phyloP scores from a whole-genome alignment of 2,888 invertebrate genomes.

The Kryphioiulus occultus region DNA sequence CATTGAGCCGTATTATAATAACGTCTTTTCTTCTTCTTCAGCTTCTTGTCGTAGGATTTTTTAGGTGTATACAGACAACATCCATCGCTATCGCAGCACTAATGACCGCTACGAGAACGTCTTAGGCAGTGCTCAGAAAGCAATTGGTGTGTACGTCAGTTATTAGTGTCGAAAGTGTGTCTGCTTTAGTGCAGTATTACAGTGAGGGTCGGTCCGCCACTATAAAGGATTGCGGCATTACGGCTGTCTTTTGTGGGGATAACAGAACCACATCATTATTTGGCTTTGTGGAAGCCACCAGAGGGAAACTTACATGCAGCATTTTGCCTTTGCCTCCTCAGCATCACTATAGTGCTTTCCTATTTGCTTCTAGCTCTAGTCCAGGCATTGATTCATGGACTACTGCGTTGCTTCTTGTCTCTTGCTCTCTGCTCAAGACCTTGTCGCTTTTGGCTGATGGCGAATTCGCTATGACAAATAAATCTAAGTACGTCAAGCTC shows the following conservation, averaged over 20 bases:
- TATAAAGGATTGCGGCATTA: constrained; percentile 33
- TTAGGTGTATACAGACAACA: background rate
- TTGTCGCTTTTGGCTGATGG: background rate
- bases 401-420: background rate
- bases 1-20: background rate
- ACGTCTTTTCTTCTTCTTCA: background rate
- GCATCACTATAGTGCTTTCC: too few species aligned
- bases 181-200: background rate
- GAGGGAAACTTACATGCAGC: background rate
- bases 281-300: background rate
- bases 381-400: background rate
- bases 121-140: background rate
- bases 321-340: too few species aligned
- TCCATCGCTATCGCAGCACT: background rate
- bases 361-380: background rate
- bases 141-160: background rate
- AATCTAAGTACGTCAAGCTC: background rate
- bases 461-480: background rate
- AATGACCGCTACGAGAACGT: background rate
- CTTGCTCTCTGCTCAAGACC: background rate
- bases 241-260: constrained; percentile 39
- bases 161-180: background rate
- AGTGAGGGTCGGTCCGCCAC: background rate
- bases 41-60: background rate
- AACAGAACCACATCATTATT: constrained; percentile 43